Evolutionary conservation across 1,140 invertebrate species (phyloP).

Genomic region (Pachypsylla venusta): DNA sequence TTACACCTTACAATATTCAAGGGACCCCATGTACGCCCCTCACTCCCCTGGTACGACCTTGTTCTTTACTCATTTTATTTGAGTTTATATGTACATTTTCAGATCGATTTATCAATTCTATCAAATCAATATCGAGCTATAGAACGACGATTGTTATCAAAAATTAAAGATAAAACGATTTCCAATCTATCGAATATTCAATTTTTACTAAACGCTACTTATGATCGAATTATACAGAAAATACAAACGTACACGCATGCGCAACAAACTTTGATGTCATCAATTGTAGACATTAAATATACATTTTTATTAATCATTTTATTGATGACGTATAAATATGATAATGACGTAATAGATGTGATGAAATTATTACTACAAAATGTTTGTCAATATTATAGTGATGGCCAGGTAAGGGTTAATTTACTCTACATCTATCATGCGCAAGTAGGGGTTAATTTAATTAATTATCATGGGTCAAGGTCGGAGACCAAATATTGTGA

Average conservation of each 20-base stretch:
- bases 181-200: not conserved
- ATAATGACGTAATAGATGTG: not conserved
- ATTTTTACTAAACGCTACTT: not conserved
- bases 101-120: not conserved
- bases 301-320: not conserved
- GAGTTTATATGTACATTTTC: too few relatives aligned
- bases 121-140: not conserved
- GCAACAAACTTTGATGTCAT: not conserved
- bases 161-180: not conserved
- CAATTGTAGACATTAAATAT: not conserved
- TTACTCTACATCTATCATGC: too few relatives aligned
- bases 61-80: not conserved
- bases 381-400: constrained; percentile 1
- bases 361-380: not conserved
- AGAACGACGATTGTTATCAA: not conserved
- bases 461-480: too few relatives aligned
- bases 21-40: too few relatives aligned
- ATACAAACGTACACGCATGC: not conserved
- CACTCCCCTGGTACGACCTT: too few relatives aligned
- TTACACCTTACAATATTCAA: too few relatives aligned
- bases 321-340: not conserved
- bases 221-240: not conserved
- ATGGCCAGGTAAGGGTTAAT: constrained; percentile 5
- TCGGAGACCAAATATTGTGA: too few relatives aligned
- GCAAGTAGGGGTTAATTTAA: not conserved